Percentiles rank a stretch among this genome's conserved stretches.
These are phyloP conservation scores for Octodon degus DNA, from an alignment of 2,113 vertebrate species.

Conservation along the genomic window DNA sequence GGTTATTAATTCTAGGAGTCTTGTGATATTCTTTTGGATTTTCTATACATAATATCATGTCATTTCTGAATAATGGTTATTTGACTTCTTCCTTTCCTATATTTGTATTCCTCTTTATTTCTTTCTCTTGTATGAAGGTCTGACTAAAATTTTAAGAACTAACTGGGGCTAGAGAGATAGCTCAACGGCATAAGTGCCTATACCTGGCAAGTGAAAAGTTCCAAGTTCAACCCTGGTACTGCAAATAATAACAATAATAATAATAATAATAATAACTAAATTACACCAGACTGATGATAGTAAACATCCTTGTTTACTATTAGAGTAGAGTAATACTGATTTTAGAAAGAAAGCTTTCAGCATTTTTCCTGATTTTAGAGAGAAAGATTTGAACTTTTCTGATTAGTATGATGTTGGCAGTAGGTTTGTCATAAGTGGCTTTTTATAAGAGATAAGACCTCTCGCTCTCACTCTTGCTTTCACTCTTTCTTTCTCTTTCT, in stretches of 20 bases:
- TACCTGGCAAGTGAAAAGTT: too few relatives aligned
- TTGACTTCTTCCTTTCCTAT: background rate
- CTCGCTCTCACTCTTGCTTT: too few relatives aligned
- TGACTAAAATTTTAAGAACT: background rate
- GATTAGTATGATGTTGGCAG: background rate
- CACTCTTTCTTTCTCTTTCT: too few relatives aligned
- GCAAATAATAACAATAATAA: too few relatives aligned
- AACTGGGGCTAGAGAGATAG: too few relatives aligned
- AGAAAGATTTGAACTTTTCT: background rate
- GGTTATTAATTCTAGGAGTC: background rate
- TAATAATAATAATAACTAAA: background rate
- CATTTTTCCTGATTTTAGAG: background rate
- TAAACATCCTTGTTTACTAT: background rate
- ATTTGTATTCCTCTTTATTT: background rate
- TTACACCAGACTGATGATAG: background rate
- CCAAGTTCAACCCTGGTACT: too few relatives aligned
- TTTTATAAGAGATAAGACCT: background rate
- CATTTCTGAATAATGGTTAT: background rate
- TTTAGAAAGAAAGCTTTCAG: too few relatives aligned
- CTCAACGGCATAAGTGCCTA: too few relatives aligned
- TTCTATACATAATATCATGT: background rate
- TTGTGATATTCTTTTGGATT: background rate
- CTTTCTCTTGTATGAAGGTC: background rate
- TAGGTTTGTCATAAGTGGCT: background rate
- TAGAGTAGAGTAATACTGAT: too few relatives aligned